Evolutionary conservation across 2,797 vertebrate species (phyloP), one percentile per base, ranked within the genome.

Genomic region (Oreonectes daqikongensis): DNA sequence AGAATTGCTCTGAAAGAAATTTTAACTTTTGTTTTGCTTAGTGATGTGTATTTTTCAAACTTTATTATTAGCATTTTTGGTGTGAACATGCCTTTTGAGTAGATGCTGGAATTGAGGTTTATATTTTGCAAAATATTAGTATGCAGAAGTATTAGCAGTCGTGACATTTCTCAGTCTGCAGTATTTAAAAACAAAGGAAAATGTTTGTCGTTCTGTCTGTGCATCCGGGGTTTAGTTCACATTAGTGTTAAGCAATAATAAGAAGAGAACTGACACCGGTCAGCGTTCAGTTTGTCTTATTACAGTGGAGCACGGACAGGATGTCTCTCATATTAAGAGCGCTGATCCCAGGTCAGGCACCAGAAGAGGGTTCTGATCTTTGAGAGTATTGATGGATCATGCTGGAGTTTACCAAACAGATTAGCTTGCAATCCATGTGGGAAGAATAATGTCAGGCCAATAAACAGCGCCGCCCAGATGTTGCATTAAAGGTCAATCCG

Each of bases 401-500:
- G 35, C 10, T 42, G 48, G 40, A 59, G 73, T 80, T 80, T 80
- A 81, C 70, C 67, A 46, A 72, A 69, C 68, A 69, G 77, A 82
- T 72, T 79, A 79, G 42, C 1, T 72, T 38, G 22, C 59, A 68
- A 75, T 76, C 77, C 77, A 72, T 63, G 77, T 68, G 72, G 77
- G 76, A 64, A 75, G 76, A 76, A 61, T 69, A 79, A 67, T 68
- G 72, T 66, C 72, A 55, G 53, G 77, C 72, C 72, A 75, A 68
- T 82, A 79, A 73, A 79, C 55, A 69, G 61, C 30, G 17, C 26
- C 2, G 61, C 57, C 55, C 81, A 82, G 81, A 79, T 82, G 77
- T 68, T 75, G 44, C 63, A 40, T 61, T 74, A 82, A 82, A 82
- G 80, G 80, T 82, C 80, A 82, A 40, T 71, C 72, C n/a, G 44